A percentile compares a stretch with the other conserved stretches of the same genome.
Evolutionary conservation across 2,888 invertebrate genomes (phyloP).

Genomic region (Atrina japonica): DNA sequence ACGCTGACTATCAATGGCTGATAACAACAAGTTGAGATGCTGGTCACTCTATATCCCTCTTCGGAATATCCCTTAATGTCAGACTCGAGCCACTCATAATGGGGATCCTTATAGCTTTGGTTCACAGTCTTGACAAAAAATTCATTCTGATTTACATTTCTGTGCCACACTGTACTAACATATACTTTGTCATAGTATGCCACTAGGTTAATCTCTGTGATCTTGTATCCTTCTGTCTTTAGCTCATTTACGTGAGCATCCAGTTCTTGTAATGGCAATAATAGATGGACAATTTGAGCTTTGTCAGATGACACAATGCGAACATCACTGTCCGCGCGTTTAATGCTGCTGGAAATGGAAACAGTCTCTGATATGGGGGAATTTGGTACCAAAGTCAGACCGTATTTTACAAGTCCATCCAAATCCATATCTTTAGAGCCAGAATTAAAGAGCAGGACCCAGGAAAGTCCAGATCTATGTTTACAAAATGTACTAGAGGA

Average conservation of each 20-base stretch:
- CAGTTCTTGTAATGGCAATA: slow-evolving; percentile 45
- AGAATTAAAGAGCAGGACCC: slow-evolving; percentile 73
- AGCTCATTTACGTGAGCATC: slow-evolving; percentile 34
- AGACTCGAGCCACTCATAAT: too few species aligned
- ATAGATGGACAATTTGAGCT: slow-evolving; percentile 53
- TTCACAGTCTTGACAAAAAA: slow-evolving; percentile 22
- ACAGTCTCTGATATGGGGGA: slow-evolving; percentile 45
- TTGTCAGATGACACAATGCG: slow-evolving; percentile 49
- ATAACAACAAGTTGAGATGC: too few species aligned
- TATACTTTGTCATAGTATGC: slow-evolving; percentile 44
- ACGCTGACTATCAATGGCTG: not conserved
- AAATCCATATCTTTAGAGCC: slow-evolving; percentile 74
- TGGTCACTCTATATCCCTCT: too few species aligned
- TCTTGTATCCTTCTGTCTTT: slow-evolving; percentile 44
- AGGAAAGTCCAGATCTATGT: slow-evolving; percentile 70
- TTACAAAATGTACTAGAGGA: slow-evolving; percentile 70
- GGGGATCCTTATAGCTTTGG: not conserved
- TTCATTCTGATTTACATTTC: slow-evolving; percentile 15
- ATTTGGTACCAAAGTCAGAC: slow-evolving; percentile 45
- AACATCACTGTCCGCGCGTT: slow-evolving; percentile 21
- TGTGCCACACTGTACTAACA: slow-evolving; percentile 67
- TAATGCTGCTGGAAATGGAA: not conserved
- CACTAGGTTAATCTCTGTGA: slow-evolving; percentile 52
- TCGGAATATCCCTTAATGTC: too few species aligned
- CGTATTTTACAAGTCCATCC: slow-evolving; percentile 72